These are phyloP conservation scores for Pomacea maculata DNA, from an alignment of 1,140 invertebrate genomes.

Conservation along the genomic window DNA sequence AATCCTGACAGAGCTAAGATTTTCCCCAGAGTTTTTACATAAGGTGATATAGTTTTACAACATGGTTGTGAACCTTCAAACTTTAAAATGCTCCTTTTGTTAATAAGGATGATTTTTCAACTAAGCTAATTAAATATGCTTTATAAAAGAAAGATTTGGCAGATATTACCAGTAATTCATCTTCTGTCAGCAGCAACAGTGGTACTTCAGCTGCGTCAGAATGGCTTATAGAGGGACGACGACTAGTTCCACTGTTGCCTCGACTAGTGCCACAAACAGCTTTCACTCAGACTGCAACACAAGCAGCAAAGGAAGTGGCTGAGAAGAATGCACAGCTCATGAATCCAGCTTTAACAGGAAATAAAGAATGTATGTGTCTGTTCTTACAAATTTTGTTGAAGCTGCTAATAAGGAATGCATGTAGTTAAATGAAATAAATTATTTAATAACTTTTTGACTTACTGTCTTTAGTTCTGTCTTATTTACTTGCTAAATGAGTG, in stretches of 20 bases:
- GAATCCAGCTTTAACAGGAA: constrained; percentile 53
- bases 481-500: no score
- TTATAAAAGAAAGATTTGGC: not conserved
- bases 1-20: not conserved
- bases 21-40: not conserved
- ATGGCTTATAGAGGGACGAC: constrained; percentile 86
- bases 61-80: no score
- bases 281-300: constrained; percentile 85
- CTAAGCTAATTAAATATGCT: not conserved
- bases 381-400: no score
- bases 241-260: constrained; percentile 82
- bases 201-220: constrained; percentile 82
- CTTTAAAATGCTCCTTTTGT: no score
- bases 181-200: constrained; percentile 72
- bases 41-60: no score
- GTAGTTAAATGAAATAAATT: not conserved
- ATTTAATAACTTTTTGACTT: not conserved
- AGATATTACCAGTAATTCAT: no score
- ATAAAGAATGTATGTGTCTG: constrained; percentile 52
- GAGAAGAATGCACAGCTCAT: constrained; percentile 60
- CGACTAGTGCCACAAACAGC: constrained; percentile 83
- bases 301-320: constrained; percentile 67
- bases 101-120: not conserved
- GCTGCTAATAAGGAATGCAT: not conserved
- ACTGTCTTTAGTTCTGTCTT: not conserved